A percentile compares a stretch with the other conserved stretches of the same genome.
phyloP scores from a whole-genome alignment of 2,113 vertebrate species.

The Diphyllodes magnificus region DNA sequence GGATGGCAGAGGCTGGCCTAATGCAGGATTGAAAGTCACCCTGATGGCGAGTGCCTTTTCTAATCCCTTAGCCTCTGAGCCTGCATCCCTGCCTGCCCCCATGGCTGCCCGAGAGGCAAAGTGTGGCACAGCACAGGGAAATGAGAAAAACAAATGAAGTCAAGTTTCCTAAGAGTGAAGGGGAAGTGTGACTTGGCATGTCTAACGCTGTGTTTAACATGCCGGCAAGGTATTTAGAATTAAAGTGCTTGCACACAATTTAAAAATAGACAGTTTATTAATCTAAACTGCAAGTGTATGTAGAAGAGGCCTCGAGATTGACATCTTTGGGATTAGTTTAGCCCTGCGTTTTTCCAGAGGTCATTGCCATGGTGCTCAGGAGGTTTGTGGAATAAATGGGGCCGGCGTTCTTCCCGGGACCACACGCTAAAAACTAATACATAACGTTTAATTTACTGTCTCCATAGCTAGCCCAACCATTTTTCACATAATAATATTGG shows the following conservation, averaged over 20 bases:
- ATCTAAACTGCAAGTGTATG: constrained; percentile 77
- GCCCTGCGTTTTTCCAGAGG: constrained; percentile 76
- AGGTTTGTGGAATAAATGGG: constrained; percentile 77
- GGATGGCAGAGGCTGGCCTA: background rate
- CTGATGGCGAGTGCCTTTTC: background rate
- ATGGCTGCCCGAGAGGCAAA: background rate
- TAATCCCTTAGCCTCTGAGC: background rate
- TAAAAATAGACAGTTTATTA: constrained; percentile 83
- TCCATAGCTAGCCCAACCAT: constrained; percentile 82
- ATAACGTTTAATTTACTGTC: constrained; percentile 98
- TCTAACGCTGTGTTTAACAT: constrained; percentile 75
- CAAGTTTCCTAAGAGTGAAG: constrained; percentile 34
- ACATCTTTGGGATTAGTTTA: constrained; percentile 85
- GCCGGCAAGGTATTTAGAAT: constrained; percentile 78
- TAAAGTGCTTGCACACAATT: constrained; percentile 77
- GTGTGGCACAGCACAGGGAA: constrained; percentile 2
- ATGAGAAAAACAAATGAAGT: constrained; percentile 64
- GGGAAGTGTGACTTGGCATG: constrained; percentile 81
- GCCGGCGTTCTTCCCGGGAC: constrained; percentile 67
- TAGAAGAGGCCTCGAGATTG: constrained; percentile 77
- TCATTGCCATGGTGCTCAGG: constrained; percentile 74
- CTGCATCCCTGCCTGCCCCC: background rate
- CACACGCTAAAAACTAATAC: constrained; percentile 83
- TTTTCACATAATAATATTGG: constrained; percentile 95
- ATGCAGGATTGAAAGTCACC: background rate